Conservation (phyloP, 2,888 invertebrate species). For the Rhingia rostrata region DNA sequence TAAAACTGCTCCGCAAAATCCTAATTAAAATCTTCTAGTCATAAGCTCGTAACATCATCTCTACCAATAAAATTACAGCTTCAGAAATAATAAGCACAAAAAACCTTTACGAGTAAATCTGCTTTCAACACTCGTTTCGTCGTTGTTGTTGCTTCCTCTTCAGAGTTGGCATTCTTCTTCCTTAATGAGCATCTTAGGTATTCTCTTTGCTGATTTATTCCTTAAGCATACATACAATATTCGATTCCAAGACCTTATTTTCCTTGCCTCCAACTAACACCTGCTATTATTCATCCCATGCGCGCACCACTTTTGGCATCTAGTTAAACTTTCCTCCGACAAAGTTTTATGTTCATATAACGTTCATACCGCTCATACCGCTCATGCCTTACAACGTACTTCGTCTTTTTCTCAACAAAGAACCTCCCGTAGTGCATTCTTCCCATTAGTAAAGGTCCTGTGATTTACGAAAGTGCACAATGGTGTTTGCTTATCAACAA, state of each 20-base stretch:
- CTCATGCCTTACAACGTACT: not conserved
- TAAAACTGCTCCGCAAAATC: not conserved
- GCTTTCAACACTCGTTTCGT: slow-evolving; percentile 3
- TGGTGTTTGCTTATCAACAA: slow-evolving; percentile 68
- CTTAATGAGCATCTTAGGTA: slow-evolving; percentile 60
- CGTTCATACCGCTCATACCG: slow-evolving; percentile 7
- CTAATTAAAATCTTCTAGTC: not conserved
- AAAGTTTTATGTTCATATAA: slow-evolving; percentile 32
- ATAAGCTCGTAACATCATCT: not conserved
- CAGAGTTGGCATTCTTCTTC: slow-evolving; percentile 22
- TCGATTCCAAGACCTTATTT: slow-evolving; percentile 43
- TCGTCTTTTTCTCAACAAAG: slow-evolving; percentile 10
- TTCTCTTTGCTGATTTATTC: slow-evolving; percentile 58
- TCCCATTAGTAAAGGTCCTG: slow-evolving; percentile 46
- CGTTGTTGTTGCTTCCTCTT: slow-evolving; percentile 11
- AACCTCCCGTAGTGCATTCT: slow-evolving; percentile 41
- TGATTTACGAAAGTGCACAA: slow-evolving; percentile 71
- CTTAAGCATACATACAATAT: slow-evolving; percentile 37
- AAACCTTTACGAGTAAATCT: slow-evolving; percentile 10
- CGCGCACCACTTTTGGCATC: slow-evolving; percentile 31
- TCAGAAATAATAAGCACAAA: not conserved
- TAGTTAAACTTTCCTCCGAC: slow-evolving; percentile 31
- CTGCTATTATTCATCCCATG: slow-evolving; percentile 52
- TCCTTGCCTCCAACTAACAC: slow-evolving; percentile 44
- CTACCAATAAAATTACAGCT: not conserved